A percentile compares a stretch with the other conserved stretches of the same genome.
Conservation (phyloP, 92 coral and sea anemone species). For the Actinostola sp. region DNA sequence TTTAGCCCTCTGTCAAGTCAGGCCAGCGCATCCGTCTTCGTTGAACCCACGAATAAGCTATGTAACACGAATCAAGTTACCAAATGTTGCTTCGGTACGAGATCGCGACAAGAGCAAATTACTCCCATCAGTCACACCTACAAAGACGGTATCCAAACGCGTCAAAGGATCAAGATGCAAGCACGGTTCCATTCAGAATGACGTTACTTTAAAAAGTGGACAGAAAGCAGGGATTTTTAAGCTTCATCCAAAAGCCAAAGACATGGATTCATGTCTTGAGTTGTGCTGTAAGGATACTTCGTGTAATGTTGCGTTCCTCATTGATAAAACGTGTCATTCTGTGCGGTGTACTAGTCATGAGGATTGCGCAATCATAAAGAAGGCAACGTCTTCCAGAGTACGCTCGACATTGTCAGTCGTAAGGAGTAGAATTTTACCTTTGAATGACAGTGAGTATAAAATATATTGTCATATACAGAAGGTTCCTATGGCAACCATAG, state of each 20-base stretch:
- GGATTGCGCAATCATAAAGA: conserved; percentile 72
- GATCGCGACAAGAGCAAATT: background rate
- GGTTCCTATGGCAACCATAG: background rate
- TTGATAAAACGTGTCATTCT: conserved; percentile 86
- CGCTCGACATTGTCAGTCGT: conserved; percentile 70
- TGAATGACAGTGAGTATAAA: conserved; percentile 76
- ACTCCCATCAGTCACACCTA: conserved; percentile 10
- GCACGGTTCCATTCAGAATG: conserved; percentile 68
- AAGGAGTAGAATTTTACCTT: conserved; percentile 38
- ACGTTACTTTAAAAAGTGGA: conserved; percentile 80
- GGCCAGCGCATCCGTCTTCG: conserved; percentile 64
- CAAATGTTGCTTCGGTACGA: background rate
- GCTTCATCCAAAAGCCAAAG: conserved; percentile 63
- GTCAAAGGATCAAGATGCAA: conserved; percentile 62
- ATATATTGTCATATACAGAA: background rate
- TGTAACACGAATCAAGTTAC: conserved; percentile 41
- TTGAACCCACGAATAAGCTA: conserved; percentile 69
- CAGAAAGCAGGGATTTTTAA: conserved; percentile 80
- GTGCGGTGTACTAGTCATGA: conserved; percentile 79
- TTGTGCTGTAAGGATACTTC: conserved; percentile 76
- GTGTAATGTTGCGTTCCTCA: conserved; percentile 88
- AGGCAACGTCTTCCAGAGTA: conserved; percentile 37
- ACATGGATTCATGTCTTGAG: conserved; percentile 77
- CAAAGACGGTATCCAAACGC: conserved; percentile 21
- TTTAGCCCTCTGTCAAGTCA: conserved; percentile 50